phyloP scores from a whole-genome alignment of 2,113 vertebrate genomes.

The Carassius gibelio region DNA sequence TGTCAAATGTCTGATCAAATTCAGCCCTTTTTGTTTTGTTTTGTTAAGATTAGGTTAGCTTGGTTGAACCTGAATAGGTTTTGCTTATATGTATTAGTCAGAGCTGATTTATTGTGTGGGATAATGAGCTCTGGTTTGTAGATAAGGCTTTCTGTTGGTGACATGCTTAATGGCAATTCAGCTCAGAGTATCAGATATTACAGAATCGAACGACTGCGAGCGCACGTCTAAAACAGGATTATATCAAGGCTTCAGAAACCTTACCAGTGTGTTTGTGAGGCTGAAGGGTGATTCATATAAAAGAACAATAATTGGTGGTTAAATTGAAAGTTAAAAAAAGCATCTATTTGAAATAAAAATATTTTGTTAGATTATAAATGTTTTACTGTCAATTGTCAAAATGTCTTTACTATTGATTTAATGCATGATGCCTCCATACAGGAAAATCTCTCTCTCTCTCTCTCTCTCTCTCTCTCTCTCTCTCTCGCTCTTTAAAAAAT shows the following conservation, averaged over 20 bases:
- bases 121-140: slow-evolving; percentile 66
- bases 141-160: slow-evolving; percentile 43
- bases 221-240: slow-evolving; percentile 40
- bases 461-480: too few species aligned
- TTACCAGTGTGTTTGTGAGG: not conserved
- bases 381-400: too few species aligned
- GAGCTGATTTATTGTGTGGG: slow-evolving; percentile 73
- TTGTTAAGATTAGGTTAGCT: slow-evolving; percentile 75
- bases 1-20: slow-evolving; percentile 91
- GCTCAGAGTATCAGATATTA: slow-evolving; percentile 17
- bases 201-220: not conserved
- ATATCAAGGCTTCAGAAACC: not conserved
- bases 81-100: slow-evolving; percentile 71
- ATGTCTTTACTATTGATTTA: too few species aligned
- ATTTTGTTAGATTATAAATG: too few species aligned
- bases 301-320: not conserved
- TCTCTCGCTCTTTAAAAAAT: too few species aligned
- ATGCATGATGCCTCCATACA: too few species aligned
- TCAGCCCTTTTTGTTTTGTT: slow-evolving; percentile 73
- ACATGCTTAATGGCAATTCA: slow-evolving; percentile 47
- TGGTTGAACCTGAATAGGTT: slow-evolving; percentile 73
- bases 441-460: too few species aligned
- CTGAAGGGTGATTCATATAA: not conserved
- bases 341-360: too few species aligned
- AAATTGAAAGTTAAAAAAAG: too few species aligned